phyloP scores from a whole-genome alignment of 2,888 invertebrate genomes.

The Lypha dubia region DNA sequence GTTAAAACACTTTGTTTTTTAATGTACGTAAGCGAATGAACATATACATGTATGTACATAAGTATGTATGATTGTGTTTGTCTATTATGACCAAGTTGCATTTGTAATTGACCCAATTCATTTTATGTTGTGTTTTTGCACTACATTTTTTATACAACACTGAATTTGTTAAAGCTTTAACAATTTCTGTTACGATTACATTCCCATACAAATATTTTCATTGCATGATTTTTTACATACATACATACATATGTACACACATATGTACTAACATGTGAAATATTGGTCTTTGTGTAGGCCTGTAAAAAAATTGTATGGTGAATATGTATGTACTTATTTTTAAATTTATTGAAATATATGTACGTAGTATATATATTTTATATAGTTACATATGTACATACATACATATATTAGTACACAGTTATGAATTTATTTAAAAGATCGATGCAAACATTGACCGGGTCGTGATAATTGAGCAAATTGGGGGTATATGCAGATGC shows the following conservation, averaged over 20 bases:
- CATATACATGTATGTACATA: not conserved
- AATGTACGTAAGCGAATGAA: too few species aligned
- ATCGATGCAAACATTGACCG: not conserved
- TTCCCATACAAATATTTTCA: not conserved
- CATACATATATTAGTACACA: too few species aligned
- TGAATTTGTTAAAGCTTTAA: conserved; percentile 54
- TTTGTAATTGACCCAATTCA: conserved; percentile 61
- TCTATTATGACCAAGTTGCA: conserved; percentile 45
- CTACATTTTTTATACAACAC: conserved; percentile 10
- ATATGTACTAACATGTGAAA: not conserved
- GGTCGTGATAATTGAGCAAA: not conserved
- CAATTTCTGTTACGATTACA: conserved; percentile 25
- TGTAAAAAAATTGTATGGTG: not conserved
- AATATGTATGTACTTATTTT: not conserved
- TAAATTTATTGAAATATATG: too few species aligned
- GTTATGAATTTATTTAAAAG: too few species aligned
- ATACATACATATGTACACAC: not conserved
- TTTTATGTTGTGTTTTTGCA: conserved; percentile 32
- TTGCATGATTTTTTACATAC: not conserved
- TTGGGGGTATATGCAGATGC: too few species aligned
- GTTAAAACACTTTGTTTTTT: not conserved
- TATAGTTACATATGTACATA: too few species aligned
- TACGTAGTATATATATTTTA: too few species aligned
- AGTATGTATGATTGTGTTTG: not conserved
- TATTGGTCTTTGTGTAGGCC: not conserved